Evolutionary conservation across 2,888 invertebrate species (phyloP).

Genomic region (Morpho deidamia): DNA sequence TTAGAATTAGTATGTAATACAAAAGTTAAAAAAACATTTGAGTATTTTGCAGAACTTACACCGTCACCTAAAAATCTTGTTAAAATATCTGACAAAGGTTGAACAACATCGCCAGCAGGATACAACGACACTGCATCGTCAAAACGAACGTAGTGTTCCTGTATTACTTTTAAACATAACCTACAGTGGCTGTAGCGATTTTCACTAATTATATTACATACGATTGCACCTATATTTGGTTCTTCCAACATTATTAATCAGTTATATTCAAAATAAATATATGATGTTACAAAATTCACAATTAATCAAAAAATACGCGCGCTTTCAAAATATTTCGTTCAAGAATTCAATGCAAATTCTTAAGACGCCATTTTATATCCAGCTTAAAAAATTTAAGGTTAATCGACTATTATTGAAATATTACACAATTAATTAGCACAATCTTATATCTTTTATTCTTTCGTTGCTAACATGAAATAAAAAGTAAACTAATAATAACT

Average conservation of each 20-base stretch:
- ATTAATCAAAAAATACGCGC: slow-evolving; percentile 38
- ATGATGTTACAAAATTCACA: slow-evolving; percentile 3
- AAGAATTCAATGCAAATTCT: slow-evolving; percentile 34
- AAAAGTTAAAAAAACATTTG: not conserved
- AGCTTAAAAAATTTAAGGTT: slow-evolving; percentile 2
- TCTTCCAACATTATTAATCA: slow-evolving; percentile 33
- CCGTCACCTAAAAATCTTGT: slow-evolving; percentile 39
- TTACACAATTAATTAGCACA: too few species aligned
- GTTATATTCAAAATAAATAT: not conserved
- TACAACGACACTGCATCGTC: slow-evolving; percentile 44
- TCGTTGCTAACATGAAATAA: too few species aligned
- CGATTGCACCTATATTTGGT: slow-evolving; percentile 40
- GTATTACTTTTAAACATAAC: slow-evolving; percentile 55
- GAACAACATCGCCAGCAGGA: slow-evolving; percentile 26
- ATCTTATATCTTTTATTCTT: too few species aligned
- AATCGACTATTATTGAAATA: too few species aligned
- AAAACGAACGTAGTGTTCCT: slow-evolving; percentile 47
- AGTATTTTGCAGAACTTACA: slow-evolving; percentile 31
- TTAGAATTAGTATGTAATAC: too few species aligned
- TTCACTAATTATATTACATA: slow-evolving; percentile 52
- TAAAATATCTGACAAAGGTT: slow-evolving; percentile 39
- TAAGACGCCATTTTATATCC: slow-evolving; percentile 19
- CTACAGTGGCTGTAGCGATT: slow-evolving; percentile 59
- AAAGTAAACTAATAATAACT: too few species aligned
- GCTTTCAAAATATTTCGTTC: slow-evolving; percentile 56